Conservation (phyloP, 35 echinoderm and acorn worm genomes). For the Heliocidaris tuberculata region DNA sequence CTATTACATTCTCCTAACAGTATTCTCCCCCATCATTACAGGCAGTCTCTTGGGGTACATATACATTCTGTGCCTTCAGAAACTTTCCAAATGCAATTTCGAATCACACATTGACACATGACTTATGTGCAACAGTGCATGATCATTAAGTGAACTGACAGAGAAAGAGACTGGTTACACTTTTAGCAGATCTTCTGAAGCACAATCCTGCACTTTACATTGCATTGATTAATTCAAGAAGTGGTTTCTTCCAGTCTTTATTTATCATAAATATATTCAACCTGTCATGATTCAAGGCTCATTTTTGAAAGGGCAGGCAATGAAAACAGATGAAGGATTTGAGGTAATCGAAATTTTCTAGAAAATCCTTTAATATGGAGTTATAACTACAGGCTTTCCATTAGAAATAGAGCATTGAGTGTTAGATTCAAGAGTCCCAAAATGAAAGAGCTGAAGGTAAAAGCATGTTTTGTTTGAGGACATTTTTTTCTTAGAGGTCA, state of each 20-base stretch:
- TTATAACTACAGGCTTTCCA: background rate
- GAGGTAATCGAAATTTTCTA: background rate
- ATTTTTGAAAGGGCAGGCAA: background rate
- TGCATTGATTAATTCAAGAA: background rate
- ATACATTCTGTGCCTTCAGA: background rate
- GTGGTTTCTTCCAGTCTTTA: background rate
- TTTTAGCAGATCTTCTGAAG: background rate
- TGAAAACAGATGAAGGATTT: background rate
- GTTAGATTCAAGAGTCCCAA: background rate
- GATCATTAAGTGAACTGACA: background rate
- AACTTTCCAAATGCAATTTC: background rate
- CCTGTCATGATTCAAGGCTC: background rate
- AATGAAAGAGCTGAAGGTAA: background rate
- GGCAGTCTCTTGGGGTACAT: background rate
- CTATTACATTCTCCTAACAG: background rate
- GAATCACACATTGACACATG: background rate
- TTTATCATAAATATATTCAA: background rate
- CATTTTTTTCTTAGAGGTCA: background rate
- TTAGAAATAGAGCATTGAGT: background rate
- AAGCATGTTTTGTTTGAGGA: background rate
- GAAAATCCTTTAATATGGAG: background rate
- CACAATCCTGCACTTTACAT: background rate
- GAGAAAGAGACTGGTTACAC: background rate
- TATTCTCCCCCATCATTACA: background rate
- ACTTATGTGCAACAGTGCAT: background rate